Percentiles rank a stretch among this genome's conserved stretches.
Evolutionary conservation across 2,113 vertebrate species (phyloP).

Genomic region (Ibidorhyncha struthersii): DNA sequence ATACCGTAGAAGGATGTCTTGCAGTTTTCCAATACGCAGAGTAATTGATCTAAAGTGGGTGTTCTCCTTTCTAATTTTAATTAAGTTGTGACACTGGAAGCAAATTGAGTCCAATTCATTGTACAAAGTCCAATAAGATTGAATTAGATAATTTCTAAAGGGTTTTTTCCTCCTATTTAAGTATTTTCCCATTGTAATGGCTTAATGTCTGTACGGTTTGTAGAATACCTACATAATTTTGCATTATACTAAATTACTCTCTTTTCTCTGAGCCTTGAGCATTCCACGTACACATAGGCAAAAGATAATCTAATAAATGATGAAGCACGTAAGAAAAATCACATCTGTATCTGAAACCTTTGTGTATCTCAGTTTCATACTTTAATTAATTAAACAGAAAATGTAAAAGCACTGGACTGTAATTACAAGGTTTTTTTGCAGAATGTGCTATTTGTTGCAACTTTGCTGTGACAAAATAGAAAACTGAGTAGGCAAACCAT

Average conservation of each 20-base stretch:
- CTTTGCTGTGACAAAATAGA: neutral
- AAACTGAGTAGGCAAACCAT: neutral
- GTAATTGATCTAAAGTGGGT: neutral
- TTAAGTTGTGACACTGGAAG: neutral
- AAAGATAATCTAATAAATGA: neutral
- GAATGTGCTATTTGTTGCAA: fast-evolving
- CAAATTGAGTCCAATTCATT: neutral
- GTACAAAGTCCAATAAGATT: neutral
- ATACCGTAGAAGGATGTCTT: neutral
- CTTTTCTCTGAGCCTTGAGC: neutral
- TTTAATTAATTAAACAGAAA: neutral
- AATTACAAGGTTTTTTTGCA: neutral
- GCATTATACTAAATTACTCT: neutral
- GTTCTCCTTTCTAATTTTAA: neutral
- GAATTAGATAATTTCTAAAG: neutral
- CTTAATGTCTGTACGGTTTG: neutral
- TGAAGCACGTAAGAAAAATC: neutral
- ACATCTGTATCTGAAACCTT: neutral
- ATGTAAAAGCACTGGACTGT: neutral
- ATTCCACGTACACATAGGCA: neutral
- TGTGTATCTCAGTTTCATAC: neutral
- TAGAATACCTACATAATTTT: neutral
- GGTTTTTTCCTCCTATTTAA: neutral
- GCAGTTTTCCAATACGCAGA: neutral
- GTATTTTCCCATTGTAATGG: neutral